Evolutionary conservation across 2,797 vertebrate genomes (phyloP).

Genomic region (Neopelma chrysocephalum): DNA sequence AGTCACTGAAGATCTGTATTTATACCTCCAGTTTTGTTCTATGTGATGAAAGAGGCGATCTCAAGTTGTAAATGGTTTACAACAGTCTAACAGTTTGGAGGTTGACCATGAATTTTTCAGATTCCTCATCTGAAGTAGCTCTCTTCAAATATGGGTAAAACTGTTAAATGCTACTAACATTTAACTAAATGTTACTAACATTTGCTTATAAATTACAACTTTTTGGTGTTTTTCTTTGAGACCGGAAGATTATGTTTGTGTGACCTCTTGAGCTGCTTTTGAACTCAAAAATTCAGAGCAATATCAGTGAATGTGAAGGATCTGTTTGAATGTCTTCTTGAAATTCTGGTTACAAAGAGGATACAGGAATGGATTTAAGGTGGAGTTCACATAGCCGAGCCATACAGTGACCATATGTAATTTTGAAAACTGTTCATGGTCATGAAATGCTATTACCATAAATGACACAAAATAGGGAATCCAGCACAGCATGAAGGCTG

Average conservation of each 20-base stretch:
- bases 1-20: background rate
- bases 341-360: conserved; percentile 96
- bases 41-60: background rate
- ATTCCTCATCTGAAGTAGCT: background rate
- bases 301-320: conserved; percentile 76
- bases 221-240: background rate
- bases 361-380: conserved; percentile 94
- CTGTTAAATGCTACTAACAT: background rate
- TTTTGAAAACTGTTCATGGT: conserved; percentile 75
- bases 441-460: conserved; percentile 89
- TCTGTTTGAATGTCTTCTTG: conserved; percentile 91
- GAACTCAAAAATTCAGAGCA: background rate
- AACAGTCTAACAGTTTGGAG: background rate
- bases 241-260: background rate
- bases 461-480: conserved; percentile 95
- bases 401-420: conserved; percentile 94
- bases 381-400: conserved; percentile 97
- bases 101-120: background rate
- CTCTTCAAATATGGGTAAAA: background rate
- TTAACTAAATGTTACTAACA: background rate
- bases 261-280: background rate
- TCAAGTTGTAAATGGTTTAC: background rate
- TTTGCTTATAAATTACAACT: background rate
- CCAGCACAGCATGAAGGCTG: conserved; percentile 93
- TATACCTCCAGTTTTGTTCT: background rate